phyloP scores from a whole-genome alignment of 2,888 invertebrate species.

The Dasysyrphus tricinctus region DNA sequence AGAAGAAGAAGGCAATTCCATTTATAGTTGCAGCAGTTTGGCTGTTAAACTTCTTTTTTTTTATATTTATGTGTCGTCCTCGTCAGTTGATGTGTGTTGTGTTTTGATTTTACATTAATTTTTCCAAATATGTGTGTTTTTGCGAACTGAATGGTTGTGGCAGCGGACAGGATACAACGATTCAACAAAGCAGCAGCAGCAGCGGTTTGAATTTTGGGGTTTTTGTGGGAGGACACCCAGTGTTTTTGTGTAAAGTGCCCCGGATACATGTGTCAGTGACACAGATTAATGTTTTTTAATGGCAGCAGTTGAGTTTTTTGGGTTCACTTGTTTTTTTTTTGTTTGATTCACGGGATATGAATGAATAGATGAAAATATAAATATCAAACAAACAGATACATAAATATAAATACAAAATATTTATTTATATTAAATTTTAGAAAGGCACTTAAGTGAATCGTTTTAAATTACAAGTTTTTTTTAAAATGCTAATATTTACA shows the following conservation, averaged over 20 bases:
- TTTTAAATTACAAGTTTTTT: slow-evolving; percentile 26
- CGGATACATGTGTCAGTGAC: slow-evolving; percentile 73
- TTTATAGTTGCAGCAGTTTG: slow-evolving; percentile 70
- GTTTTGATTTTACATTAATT: slow-evolving; percentile 76
- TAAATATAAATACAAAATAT: not conserved
- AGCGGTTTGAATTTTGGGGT: slow-evolving; percentile 34
- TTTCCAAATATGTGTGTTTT: slow-evolving; percentile 67
- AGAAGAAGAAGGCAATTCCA: slow-evolving; percentile 71
- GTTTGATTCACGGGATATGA: slow-evolving; percentile 24
- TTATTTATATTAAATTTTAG: not conserved
- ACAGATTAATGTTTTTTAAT: slow-evolving; percentile 74
- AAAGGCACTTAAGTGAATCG: slow-evolving; percentile 31
- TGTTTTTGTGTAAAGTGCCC: slow-evolving; percentile 55
- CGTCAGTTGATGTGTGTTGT: slow-evolving; percentile 69
- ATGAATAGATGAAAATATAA: slow-evolving; percentile 17
- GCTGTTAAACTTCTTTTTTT: slow-evolving; percentile 56
- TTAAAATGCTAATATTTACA: not conserved
- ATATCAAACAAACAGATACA: slow-evolving; percentile 21
- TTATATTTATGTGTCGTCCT: slow-evolving; percentile 62
- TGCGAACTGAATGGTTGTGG: slow-evolving; percentile 41
- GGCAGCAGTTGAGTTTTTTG: slow-evolving; percentile 47
- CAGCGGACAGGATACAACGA: slow-evolving; percentile 22
- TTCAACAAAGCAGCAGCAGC: slow-evolving; percentile 13
- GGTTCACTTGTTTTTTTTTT: not conserved
- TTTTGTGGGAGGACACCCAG: slow-evolving; percentile 52